Evolutionary conservation across 2,797 vertebrate species (phyloP).

Genomic region (Pagetopsis macropterus): DNA sequence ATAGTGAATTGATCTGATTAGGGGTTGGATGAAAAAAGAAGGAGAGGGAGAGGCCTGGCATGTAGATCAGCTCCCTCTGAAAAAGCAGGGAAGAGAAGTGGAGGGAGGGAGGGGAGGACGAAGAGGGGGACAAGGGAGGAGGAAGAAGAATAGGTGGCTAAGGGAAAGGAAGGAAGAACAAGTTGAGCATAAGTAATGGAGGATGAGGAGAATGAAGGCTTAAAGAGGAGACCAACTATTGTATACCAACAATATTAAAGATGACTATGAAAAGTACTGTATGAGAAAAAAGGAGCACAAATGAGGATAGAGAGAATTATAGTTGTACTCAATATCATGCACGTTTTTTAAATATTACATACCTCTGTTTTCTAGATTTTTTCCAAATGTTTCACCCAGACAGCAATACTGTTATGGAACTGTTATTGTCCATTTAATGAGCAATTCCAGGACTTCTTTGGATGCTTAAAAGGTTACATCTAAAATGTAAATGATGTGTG

Average conservation of each 20-base stretch:
- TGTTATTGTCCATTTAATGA: background rate
- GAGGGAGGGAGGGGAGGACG: background rate
- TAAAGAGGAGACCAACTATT: slow-evolving; percentile 1
- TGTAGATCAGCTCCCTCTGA: slow-evolving; percentile 54
- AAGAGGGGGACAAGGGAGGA: slow-evolving; percentile 16
- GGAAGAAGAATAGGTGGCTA: slow-evolving; percentile 3
- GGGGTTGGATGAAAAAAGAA: slow-evolving; percentile 61
- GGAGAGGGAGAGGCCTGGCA: slow-evolving; percentile 46
- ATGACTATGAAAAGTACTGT: background rate
- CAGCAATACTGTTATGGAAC: background rate
- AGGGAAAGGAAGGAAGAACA: slow-evolving; percentile 4
- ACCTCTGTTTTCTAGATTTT: background rate
- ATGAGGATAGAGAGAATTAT: background rate
- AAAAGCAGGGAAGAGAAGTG: slow-evolving; percentile 22
- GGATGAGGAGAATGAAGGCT: slow-evolving; percentile 5
- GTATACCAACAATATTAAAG: slow-evolving; percentile 1
- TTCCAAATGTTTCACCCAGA: background rate
- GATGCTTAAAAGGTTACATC: background rate
- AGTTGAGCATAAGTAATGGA: background rate
- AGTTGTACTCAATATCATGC: background rate
- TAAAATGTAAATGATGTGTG: no score
- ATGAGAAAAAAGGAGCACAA: background rate
- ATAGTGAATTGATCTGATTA: slow-evolving; percentile 80
- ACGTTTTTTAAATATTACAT: background rate
- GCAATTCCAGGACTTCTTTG: background rate